Conservation (phyloP, 2,113 vertebrate genomes). For the Ptychochromis oligacanthus region DNA sequence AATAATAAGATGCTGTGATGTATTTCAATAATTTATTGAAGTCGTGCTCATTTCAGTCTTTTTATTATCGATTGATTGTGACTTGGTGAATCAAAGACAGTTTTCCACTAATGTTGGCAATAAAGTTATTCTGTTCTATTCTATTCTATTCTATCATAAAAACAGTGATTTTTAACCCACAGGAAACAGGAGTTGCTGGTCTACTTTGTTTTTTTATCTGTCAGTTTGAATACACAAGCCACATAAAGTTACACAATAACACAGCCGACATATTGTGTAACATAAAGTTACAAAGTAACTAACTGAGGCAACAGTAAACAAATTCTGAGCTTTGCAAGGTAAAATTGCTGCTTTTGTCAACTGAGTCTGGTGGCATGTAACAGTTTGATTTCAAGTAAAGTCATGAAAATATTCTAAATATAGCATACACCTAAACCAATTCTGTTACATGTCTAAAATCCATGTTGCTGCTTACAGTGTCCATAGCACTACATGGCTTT, state of each 20-base stretch:
- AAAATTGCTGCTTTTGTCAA: background rate
- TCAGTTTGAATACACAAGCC: background rate
- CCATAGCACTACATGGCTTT: background rate
- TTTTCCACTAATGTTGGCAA: too few relatives aligned
- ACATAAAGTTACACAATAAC: background rate
- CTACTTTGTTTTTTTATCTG: background rate
- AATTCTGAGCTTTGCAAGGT: background rate
- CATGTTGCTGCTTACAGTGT: background rate
- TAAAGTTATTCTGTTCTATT: too few relatives aligned
- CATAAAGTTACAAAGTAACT: too few relatives aligned
- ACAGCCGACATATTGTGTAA: too few relatives aligned
- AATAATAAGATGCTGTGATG: too few relatives aligned
- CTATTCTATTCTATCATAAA: too few relatives aligned
- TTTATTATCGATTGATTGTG: too few relatives aligned
- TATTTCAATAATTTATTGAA: too few relatives aligned
- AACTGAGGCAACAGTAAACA: background rate
- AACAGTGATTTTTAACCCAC: background rate
- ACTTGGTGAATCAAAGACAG: too few relatives aligned
- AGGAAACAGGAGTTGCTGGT: background rate
- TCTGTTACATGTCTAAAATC: background rate
- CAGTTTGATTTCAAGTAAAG: background rate
- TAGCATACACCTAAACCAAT: background rate
- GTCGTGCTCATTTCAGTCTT: too few relatives aligned
- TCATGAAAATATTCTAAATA: background rate
- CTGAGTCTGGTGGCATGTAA: background rate